Base-by-base conservation (phyloP, 2,888 invertebrate genomes). In the Entomobrya proxima region DNA sequence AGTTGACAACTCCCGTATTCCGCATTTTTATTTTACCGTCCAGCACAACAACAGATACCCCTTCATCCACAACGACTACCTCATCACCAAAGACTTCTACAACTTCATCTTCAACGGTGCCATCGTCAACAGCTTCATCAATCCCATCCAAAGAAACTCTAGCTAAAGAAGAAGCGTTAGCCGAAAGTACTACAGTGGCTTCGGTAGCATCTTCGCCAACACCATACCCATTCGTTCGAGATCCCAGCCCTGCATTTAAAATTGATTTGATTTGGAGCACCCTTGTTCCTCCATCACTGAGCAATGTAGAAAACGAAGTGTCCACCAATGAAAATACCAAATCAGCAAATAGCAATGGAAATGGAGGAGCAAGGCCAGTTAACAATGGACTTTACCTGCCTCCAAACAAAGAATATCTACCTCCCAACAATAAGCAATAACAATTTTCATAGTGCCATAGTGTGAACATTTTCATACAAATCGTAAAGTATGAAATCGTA, bases 21-120 rank as follows among this genome's bases (percentile, higher is more conserved):
- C 52, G 80, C 21, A 80, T 80, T 7, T 37, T 69, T 27, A 35
- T 80, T n/a, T 15, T 67, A 47, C 30, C 78, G 21, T 64, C 80
- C 15, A 2, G 69, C 9, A 47, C 80, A 7, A 35, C 80, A 3
- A 50, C 80, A 2, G 15, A 21, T 52, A 2, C 24, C 2, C 13
- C 55, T 2, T 21, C 35, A 35, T 52, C 40, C 24, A 1, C 47
- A 44, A 2, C 50, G 27, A 37, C 11, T n/a, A n/a, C n/a, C n/a
- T n/a, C n/a, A n/a, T n/a, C n/a, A n/a, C n/a, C n/a, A n/a, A n/a
- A n/a, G n/a, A n/a, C n/a, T n/a, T n/a, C n/a, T n/a, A 18, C 75
- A 52, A 35, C 72, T 18, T 47, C 69, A 9, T 24, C 37, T 24
- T 30, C 80, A 67, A 69, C 79, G 9, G 67, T 52, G 4, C 13